A percentile compares a stretch with the other conserved stretches of the same genome.
Evolutionary conservation across 2,113 vertebrate species (phyloP).

Genomic region (Menura novaehollandiae): DNA sequence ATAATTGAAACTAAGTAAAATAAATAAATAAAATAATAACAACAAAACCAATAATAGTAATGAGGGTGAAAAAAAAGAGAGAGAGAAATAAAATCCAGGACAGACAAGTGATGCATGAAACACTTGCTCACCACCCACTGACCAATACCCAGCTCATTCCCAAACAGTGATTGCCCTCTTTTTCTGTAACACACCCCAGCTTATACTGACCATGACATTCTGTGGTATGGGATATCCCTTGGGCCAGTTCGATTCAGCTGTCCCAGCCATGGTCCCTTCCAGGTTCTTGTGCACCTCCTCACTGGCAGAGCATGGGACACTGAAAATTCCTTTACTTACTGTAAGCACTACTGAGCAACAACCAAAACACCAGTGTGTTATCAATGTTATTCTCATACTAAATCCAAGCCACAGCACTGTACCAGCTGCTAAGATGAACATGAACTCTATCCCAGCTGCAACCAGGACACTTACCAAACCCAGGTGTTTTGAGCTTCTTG

Average conservation of each 20-base stretch:
- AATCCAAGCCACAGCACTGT: not conserved
- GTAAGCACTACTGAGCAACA: not conserved
- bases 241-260: not conserved
- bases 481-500: not conserved
- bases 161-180: not conserved
- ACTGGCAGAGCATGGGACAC: not conserved
- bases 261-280: not conserved
- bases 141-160: not conserved
- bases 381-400: not conserved
- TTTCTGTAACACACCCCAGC: not conserved
- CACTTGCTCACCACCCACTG: not conserved
- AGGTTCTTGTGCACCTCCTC: not conserved
- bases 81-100: not conserved
- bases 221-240: not conserved
- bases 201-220: not conserved
- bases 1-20: not conserved
- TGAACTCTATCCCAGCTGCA: not conserved
- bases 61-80: fast-evolving
- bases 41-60: not conserved
- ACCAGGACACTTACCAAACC: not conserved
- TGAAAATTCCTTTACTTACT: not conserved
- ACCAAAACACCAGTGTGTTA: not conserved
- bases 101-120: fast-evolving
- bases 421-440: not conserved
- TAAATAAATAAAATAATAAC: not conserved